Percentiles rank a stretch among this genome's conserved stretches.
Conservation (phyloP, 2,888 invertebrate species). For the Buathra laborator region DNA sequence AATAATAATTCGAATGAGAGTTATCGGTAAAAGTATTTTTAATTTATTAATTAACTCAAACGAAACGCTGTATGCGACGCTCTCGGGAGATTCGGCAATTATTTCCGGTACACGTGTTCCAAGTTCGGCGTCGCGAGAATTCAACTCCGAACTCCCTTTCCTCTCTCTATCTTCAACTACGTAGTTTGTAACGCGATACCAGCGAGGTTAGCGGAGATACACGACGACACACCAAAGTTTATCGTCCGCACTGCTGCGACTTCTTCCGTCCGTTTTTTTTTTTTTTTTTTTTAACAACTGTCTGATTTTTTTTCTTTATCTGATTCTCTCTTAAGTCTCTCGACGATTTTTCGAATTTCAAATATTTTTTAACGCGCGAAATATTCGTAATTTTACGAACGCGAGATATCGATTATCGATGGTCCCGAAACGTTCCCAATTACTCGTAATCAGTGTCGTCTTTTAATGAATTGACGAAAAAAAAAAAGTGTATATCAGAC, state of each 20-base stretch:
- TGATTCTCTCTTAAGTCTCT: neutral
- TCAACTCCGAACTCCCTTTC: neutral
- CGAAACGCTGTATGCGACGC: neutral
- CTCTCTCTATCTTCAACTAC: slow-evolving; percentile 34
- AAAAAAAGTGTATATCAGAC: neutral
- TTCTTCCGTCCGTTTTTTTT: slow-evolving; percentile 4
- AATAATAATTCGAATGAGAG: neutral
- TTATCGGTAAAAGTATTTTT: neutral
- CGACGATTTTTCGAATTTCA: neutral
- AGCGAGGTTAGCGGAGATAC: slow-evolving; percentile 44
- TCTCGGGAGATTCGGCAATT: neutral
- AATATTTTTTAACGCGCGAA: neutral
- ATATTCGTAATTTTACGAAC: neutral
- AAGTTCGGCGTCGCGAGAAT: slow-evolving; percentile 1
- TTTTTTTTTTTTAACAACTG: slow-evolving; percentile 21
- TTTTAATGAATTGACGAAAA: neutral
- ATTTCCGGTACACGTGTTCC: slow-evolving; percentile 46
- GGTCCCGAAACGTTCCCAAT: neutral
- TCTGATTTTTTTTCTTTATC: slow-evolving; percentile 12
- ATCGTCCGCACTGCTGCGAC: slow-evolving; percentile 22
- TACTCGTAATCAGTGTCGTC: neutral
- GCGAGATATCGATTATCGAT: neutral
- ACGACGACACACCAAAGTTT: slow-evolving; percentile 43
- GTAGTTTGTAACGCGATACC: slow-evolving; percentile 56
- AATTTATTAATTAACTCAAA: too few species aligned